Conservation (phyloP, 2,888 invertebrate genomes). For the Erebia ligea region DNA sequence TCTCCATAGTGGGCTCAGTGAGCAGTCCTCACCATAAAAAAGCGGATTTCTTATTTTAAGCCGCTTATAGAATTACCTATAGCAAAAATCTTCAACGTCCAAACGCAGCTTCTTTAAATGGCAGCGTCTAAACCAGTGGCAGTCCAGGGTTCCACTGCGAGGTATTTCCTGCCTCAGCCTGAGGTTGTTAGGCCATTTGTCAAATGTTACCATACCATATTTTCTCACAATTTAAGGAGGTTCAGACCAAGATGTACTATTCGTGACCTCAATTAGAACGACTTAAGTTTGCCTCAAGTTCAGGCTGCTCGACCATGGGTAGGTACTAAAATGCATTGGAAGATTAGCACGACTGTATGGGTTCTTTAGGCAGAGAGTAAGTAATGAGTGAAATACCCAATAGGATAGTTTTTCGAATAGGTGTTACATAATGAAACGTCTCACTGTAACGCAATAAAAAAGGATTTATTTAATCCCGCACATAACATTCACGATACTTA, state of each 20-base stretch:
- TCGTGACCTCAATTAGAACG: not conserved
- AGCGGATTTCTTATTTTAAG: not conserved
- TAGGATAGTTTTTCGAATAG: not conserved
- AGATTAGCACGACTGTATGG: not conserved
- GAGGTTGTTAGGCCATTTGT: too few relatives aligned
- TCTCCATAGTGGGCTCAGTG: slow-evolving; percentile 20
- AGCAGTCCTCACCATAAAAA: slow-evolving; percentile 4
- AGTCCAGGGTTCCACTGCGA: too few relatives aligned
- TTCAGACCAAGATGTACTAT: not conserved
- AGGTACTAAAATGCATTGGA: not conserved
- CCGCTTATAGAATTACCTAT: not conserved
- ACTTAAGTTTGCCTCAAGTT: not conserved
- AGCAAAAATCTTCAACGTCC: too few relatives aligned
- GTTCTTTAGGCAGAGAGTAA: too few relatives aligned
- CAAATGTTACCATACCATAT: too few relatives aligned
- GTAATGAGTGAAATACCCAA: not conserved
- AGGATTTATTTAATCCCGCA: slow-evolving; percentile 53
- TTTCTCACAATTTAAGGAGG: too few relatives aligned
- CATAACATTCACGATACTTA: slow-evolving; percentile 54
- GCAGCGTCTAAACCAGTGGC: too few relatives aligned
- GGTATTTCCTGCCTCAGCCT: too few relatives aligned
- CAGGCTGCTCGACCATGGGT: not conserved
- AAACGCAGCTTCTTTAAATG: too few relatives aligned
- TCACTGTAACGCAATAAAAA: slow-evolving; percentile 11
- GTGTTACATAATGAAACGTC: not conserved